Conservation (phyloP, 2,113 vertebrate genomes). For the Microcebus jonahi region DNA sequence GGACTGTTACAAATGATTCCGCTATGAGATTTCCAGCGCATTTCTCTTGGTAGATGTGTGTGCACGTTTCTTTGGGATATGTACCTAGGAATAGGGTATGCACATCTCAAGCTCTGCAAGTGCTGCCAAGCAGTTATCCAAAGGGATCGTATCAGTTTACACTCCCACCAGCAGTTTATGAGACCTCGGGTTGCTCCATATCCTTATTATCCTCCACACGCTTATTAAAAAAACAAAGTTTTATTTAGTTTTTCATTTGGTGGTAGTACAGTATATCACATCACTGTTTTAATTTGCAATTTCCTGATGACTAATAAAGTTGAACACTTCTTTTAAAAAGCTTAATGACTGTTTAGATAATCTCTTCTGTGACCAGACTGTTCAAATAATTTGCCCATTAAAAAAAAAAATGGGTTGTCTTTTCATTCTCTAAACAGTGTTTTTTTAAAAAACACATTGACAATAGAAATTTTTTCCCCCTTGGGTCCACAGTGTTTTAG, state of each 20-base stretch:
- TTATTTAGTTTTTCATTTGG: background rate
- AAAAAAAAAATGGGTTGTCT: background rate
- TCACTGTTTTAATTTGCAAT: slow-evolving; percentile 14
- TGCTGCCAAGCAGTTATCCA: background rate
- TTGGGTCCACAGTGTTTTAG: too few species aligned
- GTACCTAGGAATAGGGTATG: background rate
- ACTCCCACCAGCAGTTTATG: background rate
- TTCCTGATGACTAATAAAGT: background rate
- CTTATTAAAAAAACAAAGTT: background rate
- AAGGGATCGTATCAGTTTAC: background rate
- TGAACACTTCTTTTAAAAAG: background rate
- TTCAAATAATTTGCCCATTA: background rate
- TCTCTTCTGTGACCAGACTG: background rate
- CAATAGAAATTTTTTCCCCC: too few species aligned
- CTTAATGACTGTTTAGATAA: background rate
- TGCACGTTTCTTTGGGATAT: background rate
- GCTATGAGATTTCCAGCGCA: background rate
- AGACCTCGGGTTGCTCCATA: background rate
- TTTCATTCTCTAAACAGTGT: background rate
- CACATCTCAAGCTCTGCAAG: background rate
- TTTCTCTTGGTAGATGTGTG: background rate
- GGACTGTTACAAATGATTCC: background rate
- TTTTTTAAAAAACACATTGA: background rate
- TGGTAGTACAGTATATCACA: background rate
- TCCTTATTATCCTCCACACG: too few species aligned